phyloP scores from a whole-genome alignment of 2,888 invertebrate genomes.

The Philopedon plagiatum region DNA sequence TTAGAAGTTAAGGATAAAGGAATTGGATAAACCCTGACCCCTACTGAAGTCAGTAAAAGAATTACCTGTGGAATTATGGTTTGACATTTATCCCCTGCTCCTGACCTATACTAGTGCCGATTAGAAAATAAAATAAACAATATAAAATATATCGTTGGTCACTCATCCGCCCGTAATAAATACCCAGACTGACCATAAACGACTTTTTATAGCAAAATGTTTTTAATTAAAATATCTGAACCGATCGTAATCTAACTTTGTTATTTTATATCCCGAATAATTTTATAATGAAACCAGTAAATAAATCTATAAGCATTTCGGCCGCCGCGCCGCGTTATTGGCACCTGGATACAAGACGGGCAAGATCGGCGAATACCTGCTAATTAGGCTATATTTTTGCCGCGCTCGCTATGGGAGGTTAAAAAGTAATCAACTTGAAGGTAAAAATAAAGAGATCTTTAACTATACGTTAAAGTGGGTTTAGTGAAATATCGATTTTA shows the following conservation, averaged over 20 bases:
- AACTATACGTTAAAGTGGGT: slow-evolving; percentile 44
- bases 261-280: slow-evolving; percentile 58
- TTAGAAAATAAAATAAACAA: too few species aligned
- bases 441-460: slow-evolving; percentile 45
- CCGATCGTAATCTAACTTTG: slow-evolving; percentile 64
- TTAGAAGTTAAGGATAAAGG: too few species aligned
- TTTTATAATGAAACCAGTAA: slow-evolving; percentile 61
- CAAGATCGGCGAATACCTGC: slow-evolving; percentile 55
- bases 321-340: slow-evolving; percentile 42
- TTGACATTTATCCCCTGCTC: too few species aligned
- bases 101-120: too few species aligned
- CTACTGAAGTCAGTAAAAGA: too few species aligned
- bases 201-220: slow-evolving; percentile 58
- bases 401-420: slow-evolving; percentile 52
- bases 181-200: slow-evolving; percentile 34
- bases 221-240: slow-evolving; percentile 68
- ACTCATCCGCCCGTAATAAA: slow-evolving; percentile 20
- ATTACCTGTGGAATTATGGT: too few species aligned
- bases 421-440: slow-evolving; percentile 49
- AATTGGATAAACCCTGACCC: too few species aligned
- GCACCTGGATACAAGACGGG: slow-evolving; percentile 52
- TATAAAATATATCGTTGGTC: too few species aligned
- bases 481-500: slow-evolving; percentile 30
- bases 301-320: slow-evolving; percentile 56
- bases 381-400: slow-evolving; percentile 59